A percentile compares a stretch with the other conserved stretches of the same genome.
These are phyloP conservation scores for Heterocephalus glaber DNA, from an alignment of 2,113 vertebrate genomes.

Conservation along the genomic window DNA sequence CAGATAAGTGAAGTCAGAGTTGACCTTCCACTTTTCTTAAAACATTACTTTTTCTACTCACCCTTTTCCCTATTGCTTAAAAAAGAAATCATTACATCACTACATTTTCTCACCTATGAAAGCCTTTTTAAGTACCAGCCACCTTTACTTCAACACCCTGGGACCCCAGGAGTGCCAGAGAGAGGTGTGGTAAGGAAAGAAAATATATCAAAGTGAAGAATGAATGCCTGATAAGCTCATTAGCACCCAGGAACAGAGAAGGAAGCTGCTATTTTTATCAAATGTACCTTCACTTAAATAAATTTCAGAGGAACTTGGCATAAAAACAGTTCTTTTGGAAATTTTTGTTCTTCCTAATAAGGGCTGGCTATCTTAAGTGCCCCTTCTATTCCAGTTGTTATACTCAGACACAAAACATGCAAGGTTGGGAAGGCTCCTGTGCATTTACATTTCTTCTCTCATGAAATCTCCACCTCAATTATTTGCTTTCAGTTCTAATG, in stretches of 20 bases:
- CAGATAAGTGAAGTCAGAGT: neutral
- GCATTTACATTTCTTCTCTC: neutral
- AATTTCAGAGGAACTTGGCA: conserved; percentile 23
- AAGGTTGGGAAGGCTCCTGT: neutral
- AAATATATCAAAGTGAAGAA: conserved; percentile 59
- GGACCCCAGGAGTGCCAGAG: conserved; percentile 57
- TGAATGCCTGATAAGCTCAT: conserved; percentile 35
- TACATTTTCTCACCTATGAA: conserved; percentile 60
- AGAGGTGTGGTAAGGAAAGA: conserved; percentile 53
- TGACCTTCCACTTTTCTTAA: conserved; percentile 7
- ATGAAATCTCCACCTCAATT: neutral
- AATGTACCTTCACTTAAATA: conserved; percentile 59
- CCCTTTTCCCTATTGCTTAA: conserved; percentile 42
- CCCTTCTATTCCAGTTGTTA: neutral
- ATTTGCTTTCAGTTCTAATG: neutral
- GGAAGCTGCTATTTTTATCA: conserved; percentile 64
- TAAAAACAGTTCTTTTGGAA: conserved; percentile 40
- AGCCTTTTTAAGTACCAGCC: conserved; percentile 60
- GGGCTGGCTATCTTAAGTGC: neutral
- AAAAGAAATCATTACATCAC: conserved; percentile 73
- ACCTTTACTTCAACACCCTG: conserved; percentile 60
- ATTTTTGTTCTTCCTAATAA: conserved; percentile 34
- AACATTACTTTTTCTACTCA: conserved; percentile 31
- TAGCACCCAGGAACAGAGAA: conserved; percentile 64
- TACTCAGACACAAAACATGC: neutral